A percentile compares a stretch with the other conserved stretches of the same genome.
phyloP scores from a whole-genome alignment of 2,888 invertebrate genomes.

The Petrophora chlorosata region DNA sequence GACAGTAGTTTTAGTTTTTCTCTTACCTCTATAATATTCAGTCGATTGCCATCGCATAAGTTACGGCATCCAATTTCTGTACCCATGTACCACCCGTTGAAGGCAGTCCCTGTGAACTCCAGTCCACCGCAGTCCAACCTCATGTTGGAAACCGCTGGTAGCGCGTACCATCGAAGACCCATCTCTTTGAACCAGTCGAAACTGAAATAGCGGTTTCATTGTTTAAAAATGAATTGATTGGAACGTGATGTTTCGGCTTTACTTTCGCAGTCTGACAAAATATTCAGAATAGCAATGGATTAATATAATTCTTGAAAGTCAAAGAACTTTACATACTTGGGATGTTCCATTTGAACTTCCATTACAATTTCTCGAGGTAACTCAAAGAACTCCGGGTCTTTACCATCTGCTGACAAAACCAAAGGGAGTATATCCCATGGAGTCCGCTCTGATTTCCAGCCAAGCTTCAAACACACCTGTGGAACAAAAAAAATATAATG shows the following conservation, averaged over 20 bases:
- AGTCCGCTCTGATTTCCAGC: constrained; percentile 92
- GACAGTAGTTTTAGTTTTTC: no score
- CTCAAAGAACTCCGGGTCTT: constrained; percentile 97
- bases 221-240: no score
- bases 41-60: constrained; percentile 92
- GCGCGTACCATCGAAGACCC: constrained; percentile 94
- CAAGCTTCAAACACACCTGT: constrained; percentile 94
- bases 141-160: constrained; percentile 95
- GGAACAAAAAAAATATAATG: constrained; percentile 21
- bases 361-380: constrained; percentile 94
- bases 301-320: no score
- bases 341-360: constrained; percentile 93
- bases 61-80: constrained; percentile 97
- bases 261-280: no score
- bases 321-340: constrained; percentile 93
- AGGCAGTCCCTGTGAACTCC: constrained; percentile 95
- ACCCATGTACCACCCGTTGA: constrained; percentile 99
- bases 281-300: no score
- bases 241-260: no score
- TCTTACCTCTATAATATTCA: constrained; percentile 93
- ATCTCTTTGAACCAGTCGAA: constrained; percentile 95
- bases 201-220: no score
- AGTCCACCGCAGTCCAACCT: constrained; percentile 97
- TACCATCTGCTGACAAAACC: constrained; percentile 95
- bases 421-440: constrained; percentile 95